Conservation (phyloP, 1,140 invertebrate species). For the Drosophila prosaltans region DNA sequence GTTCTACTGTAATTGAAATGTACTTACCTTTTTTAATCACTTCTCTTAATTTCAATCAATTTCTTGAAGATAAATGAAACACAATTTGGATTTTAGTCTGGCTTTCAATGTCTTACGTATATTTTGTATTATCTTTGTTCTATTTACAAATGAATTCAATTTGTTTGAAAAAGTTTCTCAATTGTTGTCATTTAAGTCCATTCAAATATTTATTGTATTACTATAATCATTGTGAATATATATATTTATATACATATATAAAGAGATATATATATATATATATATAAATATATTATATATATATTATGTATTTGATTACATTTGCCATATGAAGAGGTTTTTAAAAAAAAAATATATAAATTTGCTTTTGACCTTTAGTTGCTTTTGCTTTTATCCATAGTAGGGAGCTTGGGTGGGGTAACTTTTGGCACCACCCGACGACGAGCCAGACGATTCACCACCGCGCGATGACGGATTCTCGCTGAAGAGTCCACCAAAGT, state of each 20-base stretch:
- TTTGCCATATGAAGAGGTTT: slow-evolving; percentile 30
- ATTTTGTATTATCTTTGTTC: slow-evolving; percentile 50
- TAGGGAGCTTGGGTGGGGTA: slow-evolving; percentile 80
- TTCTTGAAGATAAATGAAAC: neutral
- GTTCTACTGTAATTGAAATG: too few relatives aligned
- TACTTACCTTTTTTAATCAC: too few relatives aligned
- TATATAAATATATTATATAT: slow-evolving; percentile 48
- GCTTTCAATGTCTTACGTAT: slow-evolving; percentile 74
- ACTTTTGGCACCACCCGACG: slow-evolving; percentile 53
- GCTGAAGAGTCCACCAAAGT: slow-evolving; percentile 78
- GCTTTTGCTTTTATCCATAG: slow-evolving; percentile 41
- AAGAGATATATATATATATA: slow-evolving; percentile 23
- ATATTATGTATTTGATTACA: slow-evolving; percentile 63
- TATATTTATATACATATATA: slow-evolving; percentile 24
- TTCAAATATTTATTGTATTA: slow-evolving; percentile 23
- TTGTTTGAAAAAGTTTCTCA: slow-evolving; percentile 15
- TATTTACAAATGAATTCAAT: slow-evolving; percentile 71
- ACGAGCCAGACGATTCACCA: slow-evolving; percentile 21
- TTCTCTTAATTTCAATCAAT: neutral
- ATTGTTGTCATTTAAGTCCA: slow-evolving; percentile 18
- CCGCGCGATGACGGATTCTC: slow-evolving; percentile 69
- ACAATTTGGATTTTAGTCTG: slow-evolving; percentile 19
- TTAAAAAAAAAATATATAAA: slow-evolving; percentile 12
- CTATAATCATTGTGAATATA: slow-evolving; percentile 20
- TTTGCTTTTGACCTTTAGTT: neutral